Evolutionary conservation across 2,888 invertebrate genomes (phyloP), one percentile per base, ranked within the genome.

Genomic region (Esperia sulphurella): DNA sequence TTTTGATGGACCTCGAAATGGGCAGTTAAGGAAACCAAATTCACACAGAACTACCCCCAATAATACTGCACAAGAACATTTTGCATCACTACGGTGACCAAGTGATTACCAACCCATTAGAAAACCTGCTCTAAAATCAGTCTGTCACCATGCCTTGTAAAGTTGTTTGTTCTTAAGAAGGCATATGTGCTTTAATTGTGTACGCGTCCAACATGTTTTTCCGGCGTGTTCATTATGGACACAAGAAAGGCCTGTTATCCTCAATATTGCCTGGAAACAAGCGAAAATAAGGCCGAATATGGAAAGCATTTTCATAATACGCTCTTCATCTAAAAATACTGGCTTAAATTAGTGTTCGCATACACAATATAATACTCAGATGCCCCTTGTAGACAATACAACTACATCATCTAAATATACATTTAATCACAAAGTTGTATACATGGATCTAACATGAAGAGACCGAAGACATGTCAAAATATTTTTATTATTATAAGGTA

Each of bases 371-470:
- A 21, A n/a, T n/a, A 35, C 35, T 40, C 14, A 40, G 10, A 40
- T 40, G 40, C 40, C 10, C 8, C 6, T 6, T 8, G 9, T 8
- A 14, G 8, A 14, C 40, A 14, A 40, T 14, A 14, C 9, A 14
- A 10, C n/a, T n/a, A n/a, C 3, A 43, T 21, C 13, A 29, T 28
- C 41, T 46, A 46, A 78, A 75, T 68, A 77, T 69, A 79, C 75
- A 76, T 78, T 65, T 74, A 79, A 86, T 82, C 80, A 86, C 83
- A 84, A 77, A 83, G 72, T 77, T 81, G 80, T 81, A 79, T 79
- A 87, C 81, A 83, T 69, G 69, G 74, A 82, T 78, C 83, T 83
- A 85, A 85, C 79, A 79, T 66, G 73, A 71, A 81, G 79, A 75
- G 57, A 69, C 57, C 62, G 65, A 71, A 78, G 75, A 79, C 68